Evolutionary conservation across 2,113 vertebrate species (phyloP).

Genomic region (Scolopax mira): DNA sequence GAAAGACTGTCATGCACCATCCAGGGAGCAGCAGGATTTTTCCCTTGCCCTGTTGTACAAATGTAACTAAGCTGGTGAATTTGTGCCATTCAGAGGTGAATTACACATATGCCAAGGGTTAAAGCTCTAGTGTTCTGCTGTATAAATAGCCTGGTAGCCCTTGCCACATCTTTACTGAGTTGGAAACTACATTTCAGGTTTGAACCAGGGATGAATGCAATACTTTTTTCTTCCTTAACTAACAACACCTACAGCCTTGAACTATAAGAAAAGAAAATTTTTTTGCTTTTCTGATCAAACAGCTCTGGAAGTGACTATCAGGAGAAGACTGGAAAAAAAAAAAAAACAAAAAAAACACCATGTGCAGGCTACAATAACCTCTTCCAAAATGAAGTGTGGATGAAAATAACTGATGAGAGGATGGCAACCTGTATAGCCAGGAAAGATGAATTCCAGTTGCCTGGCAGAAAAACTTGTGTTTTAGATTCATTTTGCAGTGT

Average conservation of each 20-base stretch:
- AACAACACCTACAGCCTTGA: not conserved
- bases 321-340: not conserved
- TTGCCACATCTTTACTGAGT: not conserved
- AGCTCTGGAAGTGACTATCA: not conserved
- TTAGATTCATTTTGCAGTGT: not conserved
- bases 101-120: not conserved
- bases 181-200: not conserved
- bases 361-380: not conserved
- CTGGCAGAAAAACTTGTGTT: not conserved
- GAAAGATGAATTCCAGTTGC: not conserved
- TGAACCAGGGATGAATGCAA: not conserved
- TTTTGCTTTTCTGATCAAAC: not conserved
- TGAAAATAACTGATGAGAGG: not conserved
- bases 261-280: not conserved
- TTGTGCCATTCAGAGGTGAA: fast-evolving
- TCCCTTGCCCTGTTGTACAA: not conserved
- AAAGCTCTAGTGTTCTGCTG: not conserved
- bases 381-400: not conserved
- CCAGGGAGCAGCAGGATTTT: not conserved
- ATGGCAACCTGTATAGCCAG: not conserved
- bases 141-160: not conserved
- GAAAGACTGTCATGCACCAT: not conserved
- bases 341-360: not conserved
- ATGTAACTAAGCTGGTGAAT: not conserved
- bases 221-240: not conserved